Evolutionary conservation across 2,888 invertebrate species (phyloP).

Genomic region (Erebia aethiops): DNA sequence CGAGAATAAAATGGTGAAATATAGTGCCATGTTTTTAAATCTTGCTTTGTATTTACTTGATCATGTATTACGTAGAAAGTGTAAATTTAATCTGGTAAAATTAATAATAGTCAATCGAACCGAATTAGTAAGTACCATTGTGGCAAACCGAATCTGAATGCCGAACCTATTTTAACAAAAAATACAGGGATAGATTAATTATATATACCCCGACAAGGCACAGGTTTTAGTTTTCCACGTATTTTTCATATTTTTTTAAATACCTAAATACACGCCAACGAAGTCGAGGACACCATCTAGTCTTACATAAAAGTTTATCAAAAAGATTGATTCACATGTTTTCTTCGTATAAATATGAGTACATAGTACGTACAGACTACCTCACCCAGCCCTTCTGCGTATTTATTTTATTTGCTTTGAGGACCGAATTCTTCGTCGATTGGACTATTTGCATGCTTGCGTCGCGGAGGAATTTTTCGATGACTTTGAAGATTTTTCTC

Average conservation of each 20-base stretch:
- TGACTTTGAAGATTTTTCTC: conserved; percentile 16
- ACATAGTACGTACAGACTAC: conserved; percentile 18
- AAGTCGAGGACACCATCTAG: too few species aligned
- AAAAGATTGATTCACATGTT: conserved; percentile 30
- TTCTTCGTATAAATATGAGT: background rate
- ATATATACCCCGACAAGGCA: too few species aligned
- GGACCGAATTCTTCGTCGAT: conserved; percentile 25
- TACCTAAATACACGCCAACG: too few species aligned
- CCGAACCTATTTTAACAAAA: too few species aligned
- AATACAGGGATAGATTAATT: too few species aligned
- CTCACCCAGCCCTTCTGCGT: conserved; percentile 31
- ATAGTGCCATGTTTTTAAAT: too few species aligned
- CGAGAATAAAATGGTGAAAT: too few species aligned
- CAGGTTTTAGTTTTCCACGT: too few species aligned
- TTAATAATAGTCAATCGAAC: background rate
- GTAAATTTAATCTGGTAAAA: too few species aligned
- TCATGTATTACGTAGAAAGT: too few species aligned
- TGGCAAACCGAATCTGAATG: conserved; percentile 28
- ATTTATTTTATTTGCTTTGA: conserved; percentile 32
- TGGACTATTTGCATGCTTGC: conserved; percentile 35
- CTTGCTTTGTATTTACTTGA: too few species aligned
- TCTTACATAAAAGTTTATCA: conserved; percentile 35
- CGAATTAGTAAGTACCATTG: conserved; percentile 21
- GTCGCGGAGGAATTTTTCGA: conserved; percentile 23
- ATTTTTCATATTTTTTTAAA: too few species aligned